Evolutionary conservation across 2,797 vertebrate species (phyloP), one percentile per base, ranked within the genome.

Genomic region (Emydoidea blandingii): DNA sequence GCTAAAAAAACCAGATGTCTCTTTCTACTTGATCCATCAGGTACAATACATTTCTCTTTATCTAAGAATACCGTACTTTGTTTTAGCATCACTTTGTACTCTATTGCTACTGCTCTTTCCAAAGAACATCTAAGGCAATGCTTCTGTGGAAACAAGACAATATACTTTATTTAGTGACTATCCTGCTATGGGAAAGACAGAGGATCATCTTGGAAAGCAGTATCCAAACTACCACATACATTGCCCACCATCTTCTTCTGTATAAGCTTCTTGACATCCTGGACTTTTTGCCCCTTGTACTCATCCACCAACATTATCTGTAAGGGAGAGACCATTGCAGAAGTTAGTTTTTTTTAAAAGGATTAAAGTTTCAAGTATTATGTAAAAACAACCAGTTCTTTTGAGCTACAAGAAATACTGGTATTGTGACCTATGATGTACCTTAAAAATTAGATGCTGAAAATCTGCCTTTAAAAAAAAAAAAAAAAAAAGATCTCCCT

Each of bases 221-320:
- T 4, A 21, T 47, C 34, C 21, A 59, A 25, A 79, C 25, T 78
- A 50, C 72, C 68, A 98, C 97, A 50, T 97, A 99, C 99, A 87
- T 91, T 98, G 29, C 99, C 99, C 84, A 99, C 97, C 99, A 99
- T 99, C 98, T 98, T 98, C 97, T 98, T 99, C 98, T 99, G 99
- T 96, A 99, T 99, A 44, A 91, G 96, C 89, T 99, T 99, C 98
- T 99, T 99, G 65, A 99, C 99, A 92, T 99, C 99, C 94, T 99
- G 99, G 74, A 99, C 99, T 95, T 98, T 99, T 89, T 99, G 98
- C 8, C 99, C 99, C 96, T 99, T 98, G 98, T 98, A 99, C 91
- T 98, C 99, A 79, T 99, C 98, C 83, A 99, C 99, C 97, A 99
- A 93, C 99, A 99, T 99, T 83, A 99, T 97, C 99, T 99, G 94